Base-by-base conservation (phyloP, 1,140 invertebrate species). In the Diabrotica virgifera region DNA sequence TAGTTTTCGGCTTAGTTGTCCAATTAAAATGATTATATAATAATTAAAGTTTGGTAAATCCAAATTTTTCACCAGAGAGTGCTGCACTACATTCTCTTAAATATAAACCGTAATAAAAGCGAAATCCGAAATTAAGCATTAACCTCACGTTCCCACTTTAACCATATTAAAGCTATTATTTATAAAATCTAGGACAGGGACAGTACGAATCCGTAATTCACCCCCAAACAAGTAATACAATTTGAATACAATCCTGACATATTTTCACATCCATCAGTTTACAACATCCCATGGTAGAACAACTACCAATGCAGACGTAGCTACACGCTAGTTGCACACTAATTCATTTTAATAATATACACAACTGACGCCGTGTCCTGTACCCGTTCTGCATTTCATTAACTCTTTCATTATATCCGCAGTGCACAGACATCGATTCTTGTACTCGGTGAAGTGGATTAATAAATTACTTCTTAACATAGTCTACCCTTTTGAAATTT, bases 261-360 rank as follows among this genome's bases (percentile, higher is more conserved):
- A 46, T 46, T 46, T 46, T 46, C 40, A 46, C 40, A 46, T 46
- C 40, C 40, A 46, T 46, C 40, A 46, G 40, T 8, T 46, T 46
- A 46, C 3, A 46, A n/a, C 40, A 46, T 46, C 40, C 40, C 40
- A 46, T 46, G 40, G 40, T 46, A 46, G 40, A 46, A 46, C 40
- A 46, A 46, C 40, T 8, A 46, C 40, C 40, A 46, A 46, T 46
- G 40, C 40, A 8, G 40, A 46, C 8, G 8, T n/a, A 46, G 40
- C 40, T 46, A 46, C 40, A 46, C 40, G 40, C 40, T n/a, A 46
- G 40, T n/a, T 46, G 40, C 40, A 46, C 40, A 46, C 40, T 46
- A 46, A 46, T 46, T 46, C 40, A 46, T 46, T 46, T 46, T 46
- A 46, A 46, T 46, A 46, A 10, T 46, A 46, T 46, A 46, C 40